These are phyloP conservation scores for Brachionus koreanus DNA, from an alignment of 1,140 invertebrate species.

Conservation along the genomic window DNA sequence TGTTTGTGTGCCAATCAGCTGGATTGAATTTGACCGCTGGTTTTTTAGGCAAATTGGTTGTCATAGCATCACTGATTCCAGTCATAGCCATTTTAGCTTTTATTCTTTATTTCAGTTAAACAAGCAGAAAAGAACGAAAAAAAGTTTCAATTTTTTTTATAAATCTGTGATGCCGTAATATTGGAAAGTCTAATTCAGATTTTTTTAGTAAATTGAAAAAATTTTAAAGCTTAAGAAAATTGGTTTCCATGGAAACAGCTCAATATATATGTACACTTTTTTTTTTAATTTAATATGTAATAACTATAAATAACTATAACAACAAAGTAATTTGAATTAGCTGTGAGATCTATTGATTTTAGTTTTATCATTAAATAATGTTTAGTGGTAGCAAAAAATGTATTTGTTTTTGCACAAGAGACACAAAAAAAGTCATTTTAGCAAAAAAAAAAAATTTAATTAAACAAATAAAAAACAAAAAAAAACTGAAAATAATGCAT, in stretches of 20 bases:
- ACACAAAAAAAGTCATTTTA: too few relatives aligned
- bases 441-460: too few relatives aligned
- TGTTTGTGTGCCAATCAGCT: slow-evolving; percentile 58
- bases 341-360: not conserved
- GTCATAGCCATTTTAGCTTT: slow-evolving; percentile 13
- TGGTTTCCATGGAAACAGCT: not conserved
- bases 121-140: not conserved
- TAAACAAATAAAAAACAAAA: too few relatives aligned
- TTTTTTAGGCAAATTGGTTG: slow-evolving; percentile 30
- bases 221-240: not conserved
- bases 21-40: slow-evolving; percentile 50
- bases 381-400: not conserved
- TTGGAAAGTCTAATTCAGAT: not conserved
- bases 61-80: slow-evolving; percentile 10
- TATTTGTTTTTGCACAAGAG: not conserved
- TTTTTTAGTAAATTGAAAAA: not conserved
- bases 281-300: not conserved
- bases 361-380: not conserved
- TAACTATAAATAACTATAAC: not conserved
- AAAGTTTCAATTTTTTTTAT: not conserved
- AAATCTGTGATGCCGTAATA: not conserved
- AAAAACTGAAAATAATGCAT: too few relatives aligned
- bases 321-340: not conserved
- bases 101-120: not conserved
- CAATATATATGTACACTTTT: not conserved